These are phyloP conservation scores for Aramus guarauna DNA, from an alignment of 2,113 vertebrate genomes.

Conservation along the genomic window DNA sequence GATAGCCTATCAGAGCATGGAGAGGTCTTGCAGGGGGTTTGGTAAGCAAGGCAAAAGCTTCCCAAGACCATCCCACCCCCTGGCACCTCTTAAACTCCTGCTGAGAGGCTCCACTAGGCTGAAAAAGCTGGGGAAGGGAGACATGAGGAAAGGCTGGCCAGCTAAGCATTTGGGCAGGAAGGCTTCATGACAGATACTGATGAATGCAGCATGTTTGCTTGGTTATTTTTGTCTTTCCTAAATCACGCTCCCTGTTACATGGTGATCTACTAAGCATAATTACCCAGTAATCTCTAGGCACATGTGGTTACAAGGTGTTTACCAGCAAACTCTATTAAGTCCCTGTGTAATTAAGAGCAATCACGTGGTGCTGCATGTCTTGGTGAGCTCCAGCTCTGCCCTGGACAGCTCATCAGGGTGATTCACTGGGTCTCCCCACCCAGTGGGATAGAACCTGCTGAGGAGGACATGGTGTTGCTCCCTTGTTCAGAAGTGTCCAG, in stretches of 20 bases:
- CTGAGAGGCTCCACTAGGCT: neutral
- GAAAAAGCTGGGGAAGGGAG: neutral
- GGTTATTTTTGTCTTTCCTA: constrained; percentile 51
- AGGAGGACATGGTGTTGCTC: neutral
- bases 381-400: neutral
- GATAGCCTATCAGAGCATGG: neutral
- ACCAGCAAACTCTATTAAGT: constrained; percentile 56
- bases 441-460: neutral
- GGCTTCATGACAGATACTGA: neutral
- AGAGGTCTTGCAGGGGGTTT: neutral
- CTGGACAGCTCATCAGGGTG: neutral
- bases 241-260: neutral
- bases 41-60: neutral
- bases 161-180: neutral
- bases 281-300: constrained; percentile 23
- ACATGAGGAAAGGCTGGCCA: neutral
- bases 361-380: neutral
- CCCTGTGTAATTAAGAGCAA: constrained; percentile 47
- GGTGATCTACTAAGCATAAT: constrained; percentile 55
- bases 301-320: constrained; percentile 57
- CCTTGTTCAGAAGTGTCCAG: neutral
- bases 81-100: neutral
- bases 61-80: neutral
- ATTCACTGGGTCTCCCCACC: neutral
- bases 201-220: neutral